Evolutionary conservation across 2,113 vertebrate species (phyloP), one percentile per base, ranked within the genome.

Genomic region (Eulemur rufifrons): DNA sequence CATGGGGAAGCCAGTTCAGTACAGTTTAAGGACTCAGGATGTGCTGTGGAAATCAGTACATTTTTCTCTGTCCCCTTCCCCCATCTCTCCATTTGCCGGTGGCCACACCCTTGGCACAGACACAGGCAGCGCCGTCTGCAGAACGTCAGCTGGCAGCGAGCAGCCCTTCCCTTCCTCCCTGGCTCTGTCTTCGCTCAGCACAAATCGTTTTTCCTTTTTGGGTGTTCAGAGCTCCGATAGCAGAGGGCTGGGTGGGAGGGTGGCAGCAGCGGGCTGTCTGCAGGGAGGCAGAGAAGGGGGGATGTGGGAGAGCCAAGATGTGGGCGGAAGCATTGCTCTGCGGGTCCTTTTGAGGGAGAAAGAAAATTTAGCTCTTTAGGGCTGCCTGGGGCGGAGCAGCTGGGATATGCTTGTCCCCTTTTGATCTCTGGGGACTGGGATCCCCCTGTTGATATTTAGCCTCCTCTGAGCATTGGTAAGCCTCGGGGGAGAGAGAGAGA

Each of bases 191-290:
- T 95, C 61, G 3, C 92, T 97, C 96, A 93, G 96, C 86, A 92
- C 80, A 83, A 82, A 97, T 59, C 59, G 4, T 86, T 96, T 96
- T 97, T 96, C 96, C 97, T 98, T 97, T 97, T 97, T 96, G 96
- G 96, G 97, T 93, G 95, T 96, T 98, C 68, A 89, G 94, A 97
- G 93, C 86, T 93, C 85, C 12, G 93, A 68, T 66, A 94, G 95
- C 94, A 42, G 96, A 92, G 96, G 81, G 78, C 83, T 91, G 95
- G 95, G 92, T 96, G 91, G 95, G 95, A 96, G 97, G 86, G 86
- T 96, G 94, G 88, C 47, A 78, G 88, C 83, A 20, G 56, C 2
- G 10, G 66, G 95, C 85, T 88, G 95, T 78, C 89, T 80, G 84
- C 47, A 47, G 77, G 85, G 89, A 92, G 81, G 86, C 37, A n/a